These are phyloP conservation scores for Caenorhabditis parvicauda DNA, from an alignment of 2,888 invertebrate species.

Conservation along the genomic window DNA sequence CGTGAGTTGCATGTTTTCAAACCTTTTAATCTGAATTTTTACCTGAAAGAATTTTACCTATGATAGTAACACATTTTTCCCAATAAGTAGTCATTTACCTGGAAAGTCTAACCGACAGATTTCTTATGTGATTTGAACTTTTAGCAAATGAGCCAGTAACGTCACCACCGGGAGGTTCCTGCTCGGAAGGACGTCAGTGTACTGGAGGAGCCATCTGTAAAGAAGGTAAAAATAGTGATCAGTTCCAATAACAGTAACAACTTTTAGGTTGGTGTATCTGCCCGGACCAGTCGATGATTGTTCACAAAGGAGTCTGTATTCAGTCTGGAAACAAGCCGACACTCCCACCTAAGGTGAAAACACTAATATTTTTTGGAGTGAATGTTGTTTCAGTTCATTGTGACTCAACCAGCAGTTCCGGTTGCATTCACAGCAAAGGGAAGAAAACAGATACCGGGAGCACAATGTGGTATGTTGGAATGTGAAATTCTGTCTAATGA, in stretches of 20 bases:
- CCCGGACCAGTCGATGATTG: conserved; percentile 56
- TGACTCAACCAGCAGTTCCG: conserved; percentile 15
- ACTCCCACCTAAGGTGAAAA: conserved; percentile 34
- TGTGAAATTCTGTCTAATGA: not conserved
- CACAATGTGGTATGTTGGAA: conserved; percentile 46
- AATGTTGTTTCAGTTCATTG: too few relatives aligned
- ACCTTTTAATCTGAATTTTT: not conserved
- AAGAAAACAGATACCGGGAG: conserved; percentile 48
- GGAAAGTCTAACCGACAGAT: not conserved
- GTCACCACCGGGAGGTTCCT: conserved; percentile 60
- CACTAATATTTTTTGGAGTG: too few relatives aligned
- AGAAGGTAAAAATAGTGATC: conserved; percentile 20
- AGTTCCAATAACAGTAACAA: not conserved
- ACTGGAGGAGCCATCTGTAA: conserved; percentile 49
- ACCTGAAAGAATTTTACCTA: conserved; percentile 2
- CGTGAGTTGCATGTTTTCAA: conserved; percentile 30
- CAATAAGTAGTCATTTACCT: not conserved
- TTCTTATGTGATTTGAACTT: conserved; percentile 7
- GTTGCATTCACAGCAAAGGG: conserved; percentile 15
- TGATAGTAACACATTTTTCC: not conserved
- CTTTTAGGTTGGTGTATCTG: conserved; percentile 59
- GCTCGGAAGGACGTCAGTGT: conserved; percentile 54
- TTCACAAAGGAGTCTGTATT: conserved; percentile 53
- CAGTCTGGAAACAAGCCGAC: conserved; percentile 40
- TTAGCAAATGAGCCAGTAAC: conserved; percentile 48